These are phyloP conservation scores for Drosophila mojavensis DNA, from an alignment of 1,140 invertebrate genomes.

Conservation along the genomic window DNA sequence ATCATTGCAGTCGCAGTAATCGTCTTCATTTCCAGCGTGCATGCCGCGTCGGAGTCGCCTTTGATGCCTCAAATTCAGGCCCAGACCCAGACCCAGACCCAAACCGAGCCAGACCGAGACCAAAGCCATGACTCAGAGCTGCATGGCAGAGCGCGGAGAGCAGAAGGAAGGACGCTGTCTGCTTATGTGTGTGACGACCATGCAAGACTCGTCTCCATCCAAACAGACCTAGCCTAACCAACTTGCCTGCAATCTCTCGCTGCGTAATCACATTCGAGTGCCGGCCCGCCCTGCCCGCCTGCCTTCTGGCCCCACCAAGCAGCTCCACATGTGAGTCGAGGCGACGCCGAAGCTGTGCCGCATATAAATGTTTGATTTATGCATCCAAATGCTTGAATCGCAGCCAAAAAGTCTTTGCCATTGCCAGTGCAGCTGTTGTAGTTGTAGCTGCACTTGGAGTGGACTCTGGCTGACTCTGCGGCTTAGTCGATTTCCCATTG, in stretches of 20 bases:
- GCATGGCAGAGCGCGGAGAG: constrained; percentile 30
- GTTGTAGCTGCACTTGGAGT: constrained; percentile 46
- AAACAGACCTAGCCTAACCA: constrained; percentile 8
- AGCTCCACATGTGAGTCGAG: constrained; percentile 71
- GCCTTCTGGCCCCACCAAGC: constrained; percentile 15
- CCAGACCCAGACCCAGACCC: constrained; percentile 2
- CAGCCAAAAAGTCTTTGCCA: constrained; percentile 77
- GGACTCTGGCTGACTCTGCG: constrained; percentile 15
- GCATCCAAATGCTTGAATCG: constrained; percentile 80
- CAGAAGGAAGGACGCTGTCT: constrained; percentile 35
- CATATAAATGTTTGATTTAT: constrained; percentile 83
- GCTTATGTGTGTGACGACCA: constrained; percentile 39
- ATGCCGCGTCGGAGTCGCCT: constrained; percentile 76
- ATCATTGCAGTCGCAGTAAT: constrained; percentile 76
- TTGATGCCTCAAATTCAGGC: constrained; percentile 56
- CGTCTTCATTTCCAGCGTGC: constrained; percentile 71
- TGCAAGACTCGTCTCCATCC: constrained; percentile 49
- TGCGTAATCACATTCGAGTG: constrained; percentile 82
- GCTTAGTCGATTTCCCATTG: constrained; percentile 43
- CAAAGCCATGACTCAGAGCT: constrained; percentile 68
- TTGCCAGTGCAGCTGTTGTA: constrained; percentile 62
- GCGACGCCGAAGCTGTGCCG: constrained; percentile 75
- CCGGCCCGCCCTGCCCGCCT: constrained; percentile 34
- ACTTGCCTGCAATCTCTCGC: constrained; percentile 66
- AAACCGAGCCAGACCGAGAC: neutral